phyloP scores from a whole-genome alignment of 2,113 vertebrate species.

The Hydrolagus affinis region DNA sequence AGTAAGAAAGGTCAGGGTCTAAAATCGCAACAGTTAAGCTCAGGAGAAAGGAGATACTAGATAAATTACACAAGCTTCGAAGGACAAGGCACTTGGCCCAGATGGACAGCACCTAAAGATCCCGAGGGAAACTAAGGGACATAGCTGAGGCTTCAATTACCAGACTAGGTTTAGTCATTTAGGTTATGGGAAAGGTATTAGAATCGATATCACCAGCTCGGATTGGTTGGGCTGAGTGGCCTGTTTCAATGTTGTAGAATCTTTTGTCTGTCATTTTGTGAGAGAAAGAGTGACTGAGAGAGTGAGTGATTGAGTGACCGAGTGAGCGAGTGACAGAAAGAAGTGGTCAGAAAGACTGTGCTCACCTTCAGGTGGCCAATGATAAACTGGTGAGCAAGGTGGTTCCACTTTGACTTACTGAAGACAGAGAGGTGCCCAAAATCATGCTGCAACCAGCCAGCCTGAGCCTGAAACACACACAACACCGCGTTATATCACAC shows the following conservation, averaged over 20 bases:
- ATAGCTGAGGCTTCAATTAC: too few relatives aligned
- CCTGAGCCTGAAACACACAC: slow-evolving; percentile 53
- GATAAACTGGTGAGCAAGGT: slow-evolving; percentile 64
- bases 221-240: background rate
- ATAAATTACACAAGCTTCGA: too few relatives aligned
- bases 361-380: slow-evolving; percentile 70
- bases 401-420: slow-evolving; percentile 62
- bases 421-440: slow-evolving; percentile 72
- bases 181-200: too few relatives aligned
- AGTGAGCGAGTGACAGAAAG: background rate
- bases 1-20: too few relatives aligned
- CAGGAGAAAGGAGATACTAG: too few relatives aligned
- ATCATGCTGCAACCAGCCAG: slow-evolving; percentile 73
- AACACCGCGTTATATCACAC: background rate
- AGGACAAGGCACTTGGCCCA: too few relatives aligned
- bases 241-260: background rate
- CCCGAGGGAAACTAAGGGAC: too few relatives aligned
- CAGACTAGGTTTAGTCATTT: too few relatives aligned
- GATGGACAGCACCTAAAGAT: too few relatives aligned
- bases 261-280: background rate
- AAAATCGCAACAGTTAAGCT: too few relatives aligned
- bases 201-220: background rate
- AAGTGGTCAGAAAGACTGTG: background rate
- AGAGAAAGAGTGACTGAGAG: background rate
- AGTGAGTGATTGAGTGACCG: background rate